phyloP scores from a whole-genome alignment of 1,140 invertebrate genomes.

The Drosophila lowei region DNA sequence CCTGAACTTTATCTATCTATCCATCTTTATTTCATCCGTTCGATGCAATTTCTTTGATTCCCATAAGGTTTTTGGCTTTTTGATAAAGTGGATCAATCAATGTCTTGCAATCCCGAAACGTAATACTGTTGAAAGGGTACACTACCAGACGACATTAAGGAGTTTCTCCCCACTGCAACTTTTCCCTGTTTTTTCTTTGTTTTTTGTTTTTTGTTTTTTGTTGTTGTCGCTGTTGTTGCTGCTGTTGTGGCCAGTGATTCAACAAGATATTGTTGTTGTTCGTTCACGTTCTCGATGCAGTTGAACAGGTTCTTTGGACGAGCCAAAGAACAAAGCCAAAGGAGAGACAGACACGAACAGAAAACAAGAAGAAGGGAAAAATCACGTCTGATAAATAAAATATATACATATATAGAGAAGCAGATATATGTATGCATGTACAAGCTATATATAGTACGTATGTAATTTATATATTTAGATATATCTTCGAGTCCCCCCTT shows the following conservation, averaged over 20 bases:
- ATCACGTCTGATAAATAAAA: constrained; percentile 75
- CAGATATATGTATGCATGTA: background rate
- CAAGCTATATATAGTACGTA: constrained; percentile 11
- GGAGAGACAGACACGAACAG: constrained; percentile 43
- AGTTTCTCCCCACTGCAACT: too few species aligned
- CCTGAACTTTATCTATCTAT: too few species aligned
- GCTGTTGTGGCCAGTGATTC: constrained; percentile 47
- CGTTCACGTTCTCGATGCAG: constrained; percentile 57
- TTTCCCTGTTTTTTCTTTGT: too few species aligned
- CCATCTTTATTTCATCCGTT: too few species aligned
- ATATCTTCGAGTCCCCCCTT: constrained; percentile 32
- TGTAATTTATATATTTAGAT: constrained; percentile 40
- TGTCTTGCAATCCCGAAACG: too few species aligned
- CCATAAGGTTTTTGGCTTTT: too few species aligned
- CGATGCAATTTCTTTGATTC: too few species aligned
- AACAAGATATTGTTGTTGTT: constrained; percentile 73
- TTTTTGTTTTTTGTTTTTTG: too few species aligned
- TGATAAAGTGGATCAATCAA: too few species aligned
- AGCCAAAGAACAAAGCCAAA: constrained; percentile 5
- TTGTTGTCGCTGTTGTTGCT: too few species aligned
- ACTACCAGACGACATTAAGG: too few species aligned
- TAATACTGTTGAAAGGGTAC: too few species aligned
- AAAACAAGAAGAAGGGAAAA: constrained; percentile 54
- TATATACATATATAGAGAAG: constrained; percentile 27
- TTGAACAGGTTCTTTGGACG: constrained; percentile 62